Evolutionary conservation across 1,140 invertebrate genomes (phyloP).

Genomic region (Chironomus tepperi): DNA sequence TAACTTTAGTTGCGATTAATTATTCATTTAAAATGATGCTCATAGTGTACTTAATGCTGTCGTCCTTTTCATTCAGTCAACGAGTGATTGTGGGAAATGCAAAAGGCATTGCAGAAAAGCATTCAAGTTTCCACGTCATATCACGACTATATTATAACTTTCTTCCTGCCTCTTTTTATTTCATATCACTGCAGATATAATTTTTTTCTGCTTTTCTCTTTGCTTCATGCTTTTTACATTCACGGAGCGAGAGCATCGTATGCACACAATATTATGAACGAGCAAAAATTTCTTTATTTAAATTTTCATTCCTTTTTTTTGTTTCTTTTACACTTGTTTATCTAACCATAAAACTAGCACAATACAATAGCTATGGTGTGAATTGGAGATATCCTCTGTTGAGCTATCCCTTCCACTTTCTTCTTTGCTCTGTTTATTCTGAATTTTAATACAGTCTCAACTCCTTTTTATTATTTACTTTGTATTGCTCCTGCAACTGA

Average conservation of each 20-base stretch:
- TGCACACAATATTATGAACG: background rate
- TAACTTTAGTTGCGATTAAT: too few species aligned
- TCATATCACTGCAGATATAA: background rate
- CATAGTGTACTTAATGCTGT: too few species aligned
- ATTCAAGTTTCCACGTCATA: background rate
- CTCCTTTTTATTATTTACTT: too few species aligned
- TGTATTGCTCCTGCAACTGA: too few species aligned
- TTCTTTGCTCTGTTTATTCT: background rate
- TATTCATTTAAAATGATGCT: too few species aligned
- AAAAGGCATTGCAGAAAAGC: background rate
- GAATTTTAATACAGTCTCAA: too few species aligned
- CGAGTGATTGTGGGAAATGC: background rate
- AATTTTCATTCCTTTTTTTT: background rate
- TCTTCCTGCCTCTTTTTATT: background rate
- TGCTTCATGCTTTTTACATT: background rate
- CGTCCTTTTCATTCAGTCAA: background rate
- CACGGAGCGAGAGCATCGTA: background rate
- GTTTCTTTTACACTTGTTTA: slow-evolving; percentile 14
- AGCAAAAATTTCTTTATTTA: background rate
- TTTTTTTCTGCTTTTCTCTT: slow-evolving; percentile 4
- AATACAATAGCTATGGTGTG: background rate
- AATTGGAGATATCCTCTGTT: slow-evolving; percentile 12
- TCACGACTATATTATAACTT: too few species aligned
- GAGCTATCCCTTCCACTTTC: background rate
- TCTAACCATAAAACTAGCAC: slow-evolving; percentile 17